Base-by-base conservation (phyloP, 2,797 vertebrate species). In the Enteromius viviparus region DNA sequence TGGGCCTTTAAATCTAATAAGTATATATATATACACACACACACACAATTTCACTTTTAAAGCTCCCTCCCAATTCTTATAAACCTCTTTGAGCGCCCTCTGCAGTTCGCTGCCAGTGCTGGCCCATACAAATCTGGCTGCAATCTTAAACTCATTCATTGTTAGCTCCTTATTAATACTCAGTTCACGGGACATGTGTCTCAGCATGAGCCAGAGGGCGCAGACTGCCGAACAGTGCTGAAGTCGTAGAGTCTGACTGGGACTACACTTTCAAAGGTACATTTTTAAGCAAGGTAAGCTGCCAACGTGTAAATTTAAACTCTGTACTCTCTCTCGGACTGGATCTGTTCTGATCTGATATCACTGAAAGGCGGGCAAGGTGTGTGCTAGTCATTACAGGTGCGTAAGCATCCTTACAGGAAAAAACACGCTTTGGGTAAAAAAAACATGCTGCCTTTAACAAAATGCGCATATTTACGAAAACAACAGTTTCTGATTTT, bases 221-320 rank as follows among this genome's bases (percentile, higher is more conserved):
- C 12, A 7, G 19, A 69, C 37, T 68, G 62, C n/a, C 12, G 3
- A 15, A 12, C 4, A 1, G 7, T 58, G 10, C 49, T 55, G 2
- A 23, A 42, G 17, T n/a, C 19, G 49, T 4, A 21, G 21, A 74
- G 58, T 4, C 45, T 53, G 70, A 10, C 17, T 53, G 11, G 17
- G 80, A 66, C 29, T 53, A n/a, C n/a, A 19, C 14, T 6, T 4
- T 26, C n/a, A 66, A 1, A 12, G 34, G 4, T 53, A 47, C 78
- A 19, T 47, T 64, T 14, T 6, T 34, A 10, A 76, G 17, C 19
- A 76, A 72, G 81, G 81, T 82, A 82, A 69, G 81, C 1, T 1
- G 45, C 2, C 2, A 19, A 40, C 11, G 19, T 51, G 21, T 1
- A 81, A 19, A 23, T 49, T 11, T 81, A 11, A 66, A 53, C 55